Percentiles rank a stretch among this genome's conserved stretches.
Evolutionary conservation across 2,113 vertebrate genomes (phyloP).

Genomic region (Azemiops feae): DNA sequence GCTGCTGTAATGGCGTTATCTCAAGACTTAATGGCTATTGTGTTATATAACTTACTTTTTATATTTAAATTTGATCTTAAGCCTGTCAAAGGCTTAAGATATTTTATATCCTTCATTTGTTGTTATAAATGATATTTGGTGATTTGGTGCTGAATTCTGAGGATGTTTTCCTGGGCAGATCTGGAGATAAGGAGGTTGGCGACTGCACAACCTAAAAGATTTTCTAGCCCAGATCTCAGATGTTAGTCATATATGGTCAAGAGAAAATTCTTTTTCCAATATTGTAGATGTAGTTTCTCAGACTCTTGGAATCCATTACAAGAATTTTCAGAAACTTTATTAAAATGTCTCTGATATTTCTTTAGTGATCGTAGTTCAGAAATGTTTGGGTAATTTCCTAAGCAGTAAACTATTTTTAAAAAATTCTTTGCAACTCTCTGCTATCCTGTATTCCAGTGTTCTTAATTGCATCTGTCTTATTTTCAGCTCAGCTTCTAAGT

Average conservation of each 20-base stretch:
- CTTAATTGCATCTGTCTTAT: conserved; percentile 33
- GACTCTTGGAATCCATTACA: background rate
- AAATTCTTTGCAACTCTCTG: background rate
- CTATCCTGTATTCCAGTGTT: background rate
- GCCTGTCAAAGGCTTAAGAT: background rate
- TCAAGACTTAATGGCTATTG: background rate
- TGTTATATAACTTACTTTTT: background rate
- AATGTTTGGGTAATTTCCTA: background rate
- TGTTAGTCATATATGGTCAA: background rate
- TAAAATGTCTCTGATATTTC: background rate
- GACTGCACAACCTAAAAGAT: background rate
- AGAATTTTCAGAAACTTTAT: background rate
- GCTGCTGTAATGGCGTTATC: background rate
- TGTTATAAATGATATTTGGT: background rate
- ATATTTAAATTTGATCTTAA: background rate
- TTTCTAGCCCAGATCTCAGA: background rate
- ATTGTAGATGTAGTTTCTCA: background rate
- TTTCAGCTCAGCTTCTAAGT: conserved; percentile 70
- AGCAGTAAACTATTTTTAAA: background rate
- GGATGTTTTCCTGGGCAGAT: background rate
- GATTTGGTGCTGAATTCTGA: background rate
- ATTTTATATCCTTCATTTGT: background rate
- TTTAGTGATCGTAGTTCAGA: background rate
- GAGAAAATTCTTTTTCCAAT: background rate
- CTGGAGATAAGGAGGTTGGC: background rate